Conservation (phyloP, 2,888 invertebrate species). For the Calephelis perditalis region DNA sequence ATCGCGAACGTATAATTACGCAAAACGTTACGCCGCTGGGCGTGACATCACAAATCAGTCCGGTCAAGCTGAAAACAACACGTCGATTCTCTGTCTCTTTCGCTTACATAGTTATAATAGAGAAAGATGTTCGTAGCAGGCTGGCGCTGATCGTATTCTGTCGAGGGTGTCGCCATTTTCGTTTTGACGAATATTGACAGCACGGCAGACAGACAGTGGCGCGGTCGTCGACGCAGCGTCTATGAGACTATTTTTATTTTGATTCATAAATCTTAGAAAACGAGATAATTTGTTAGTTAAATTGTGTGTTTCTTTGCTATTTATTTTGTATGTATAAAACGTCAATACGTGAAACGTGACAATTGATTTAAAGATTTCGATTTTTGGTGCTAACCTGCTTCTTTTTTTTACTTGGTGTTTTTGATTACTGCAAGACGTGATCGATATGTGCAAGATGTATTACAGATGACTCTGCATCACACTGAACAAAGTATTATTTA, state of each 20-base stretch:
- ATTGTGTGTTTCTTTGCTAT: conserved; percentile 43
- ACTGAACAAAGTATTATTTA: conserved; percentile 48
- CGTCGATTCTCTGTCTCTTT: conserved; percentile 51
- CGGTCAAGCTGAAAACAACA: conserved; percentile 68
- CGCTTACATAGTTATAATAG: conserved; percentile 36
- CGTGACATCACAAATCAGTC: conserved; percentile 78
- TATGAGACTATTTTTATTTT: conserved; percentile 75
- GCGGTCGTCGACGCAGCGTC: conserved; percentile 74
- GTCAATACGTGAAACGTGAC: conserved; percentile 45
- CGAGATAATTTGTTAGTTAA: conserved; percentile 44
- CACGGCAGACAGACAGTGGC: conserved; percentile 76
- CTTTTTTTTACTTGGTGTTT: conserved; percentile 67
- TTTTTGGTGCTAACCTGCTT: conserved; percentile 73
- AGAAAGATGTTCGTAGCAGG: conserved; percentile 48
- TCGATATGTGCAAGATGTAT: conserved; percentile 77
- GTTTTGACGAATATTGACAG: conserved; percentile 86
- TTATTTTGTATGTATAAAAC: conserved; percentile 47
- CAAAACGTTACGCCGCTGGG: conserved; percentile 78
- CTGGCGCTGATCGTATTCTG: conserved; percentile 73
- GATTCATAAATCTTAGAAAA: conserved; percentile 65
- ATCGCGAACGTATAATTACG: conserved; percentile 71
- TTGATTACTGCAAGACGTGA: conserved; percentile 74
- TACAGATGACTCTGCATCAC: conserved; percentile 70
- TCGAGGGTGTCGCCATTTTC: conserved; percentile 85
- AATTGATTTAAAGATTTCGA: conserved; percentile 48